Evolutionary conservation across 2,797 vertebrate species (phyloP).

Genomic region (Pithecia hirsuta): DNA sequence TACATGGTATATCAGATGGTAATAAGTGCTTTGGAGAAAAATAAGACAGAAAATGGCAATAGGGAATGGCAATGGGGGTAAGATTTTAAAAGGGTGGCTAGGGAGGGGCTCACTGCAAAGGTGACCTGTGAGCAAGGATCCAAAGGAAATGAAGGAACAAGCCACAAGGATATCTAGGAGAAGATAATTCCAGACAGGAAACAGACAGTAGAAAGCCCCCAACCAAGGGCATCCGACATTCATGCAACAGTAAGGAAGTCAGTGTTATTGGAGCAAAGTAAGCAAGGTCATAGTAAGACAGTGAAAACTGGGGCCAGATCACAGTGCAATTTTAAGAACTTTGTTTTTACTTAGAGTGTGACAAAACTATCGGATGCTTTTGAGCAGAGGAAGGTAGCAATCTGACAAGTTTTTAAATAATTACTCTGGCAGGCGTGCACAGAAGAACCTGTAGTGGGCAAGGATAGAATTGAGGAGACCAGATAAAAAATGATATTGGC

Average conservation of each 20-base stretch:
- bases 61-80: background rate
- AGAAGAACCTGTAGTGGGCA: background rate
- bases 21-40: background rate
- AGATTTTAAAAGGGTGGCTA: background rate
- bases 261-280: background rate
- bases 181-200: background rate
- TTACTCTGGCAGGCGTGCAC: background rate
- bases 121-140: background rate
- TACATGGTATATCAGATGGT: background rate
- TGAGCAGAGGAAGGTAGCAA: background rate
- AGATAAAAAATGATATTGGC: background rate
- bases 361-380: background rate
- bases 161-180: background rate
- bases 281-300: background rate
- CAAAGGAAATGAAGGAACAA: background rate
- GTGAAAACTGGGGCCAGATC: background rate
- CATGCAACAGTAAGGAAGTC: background rate
- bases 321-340: background rate
- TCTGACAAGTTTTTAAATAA: background rate
- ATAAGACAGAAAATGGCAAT: background rate
- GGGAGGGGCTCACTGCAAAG: background rate
- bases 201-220: background rate
- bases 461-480: background rate
- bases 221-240: background rate
- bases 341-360: background rate